Evolutionary conservation across 1,140 invertebrate genomes (phyloP).

Genomic region (Drosophila pachea): DNA sequence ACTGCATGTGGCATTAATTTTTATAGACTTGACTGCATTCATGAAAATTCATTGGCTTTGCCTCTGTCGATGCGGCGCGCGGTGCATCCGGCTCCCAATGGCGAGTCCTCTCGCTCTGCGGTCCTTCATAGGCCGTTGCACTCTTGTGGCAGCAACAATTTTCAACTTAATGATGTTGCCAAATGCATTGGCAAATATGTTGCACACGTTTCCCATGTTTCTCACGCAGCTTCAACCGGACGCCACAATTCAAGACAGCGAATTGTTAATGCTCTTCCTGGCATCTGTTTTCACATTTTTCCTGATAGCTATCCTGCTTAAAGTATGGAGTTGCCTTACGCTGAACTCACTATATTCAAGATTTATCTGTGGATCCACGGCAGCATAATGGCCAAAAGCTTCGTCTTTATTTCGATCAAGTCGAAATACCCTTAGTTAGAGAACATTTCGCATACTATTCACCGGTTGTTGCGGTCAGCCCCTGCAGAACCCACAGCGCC

Average conservation of each 20-base stretch:
- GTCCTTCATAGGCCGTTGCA: constrained; percentile 72
- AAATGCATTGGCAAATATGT: constrained; percentile 74
- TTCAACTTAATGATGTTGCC: constrained; percentile 74
- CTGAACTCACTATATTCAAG: no score
- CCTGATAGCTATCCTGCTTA: no score
- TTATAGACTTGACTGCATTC: constrained; percentile 76
- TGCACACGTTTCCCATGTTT: constrained; percentile 42
- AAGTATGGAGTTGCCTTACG: no score
- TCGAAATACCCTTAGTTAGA: not conserved
- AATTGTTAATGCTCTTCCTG: constrained; percentile 11
- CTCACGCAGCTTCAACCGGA: constrained; percentile 24
- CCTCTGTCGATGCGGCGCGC: not conserved
- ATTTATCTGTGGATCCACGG: no score
- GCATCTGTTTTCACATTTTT: not conserved
- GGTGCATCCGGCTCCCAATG: constrained; percentile 7
- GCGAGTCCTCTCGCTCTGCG: constrained; percentile 6
- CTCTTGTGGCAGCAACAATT: constrained; percentile 57
- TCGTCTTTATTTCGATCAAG: no score
- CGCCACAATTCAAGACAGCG: constrained; percentile 5
- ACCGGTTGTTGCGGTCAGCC: constrained; percentile 38
- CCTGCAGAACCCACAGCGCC: not conserved
- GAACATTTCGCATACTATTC: constrained; percentile 18
- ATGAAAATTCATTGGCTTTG: constrained; percentile 73
- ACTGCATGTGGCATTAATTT: constrained; percentile 72
- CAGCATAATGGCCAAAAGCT: no score